Base-by-base conservation (phyloP, 2,888 invertebrate species). In the Spisula subtruncata region DNA sequence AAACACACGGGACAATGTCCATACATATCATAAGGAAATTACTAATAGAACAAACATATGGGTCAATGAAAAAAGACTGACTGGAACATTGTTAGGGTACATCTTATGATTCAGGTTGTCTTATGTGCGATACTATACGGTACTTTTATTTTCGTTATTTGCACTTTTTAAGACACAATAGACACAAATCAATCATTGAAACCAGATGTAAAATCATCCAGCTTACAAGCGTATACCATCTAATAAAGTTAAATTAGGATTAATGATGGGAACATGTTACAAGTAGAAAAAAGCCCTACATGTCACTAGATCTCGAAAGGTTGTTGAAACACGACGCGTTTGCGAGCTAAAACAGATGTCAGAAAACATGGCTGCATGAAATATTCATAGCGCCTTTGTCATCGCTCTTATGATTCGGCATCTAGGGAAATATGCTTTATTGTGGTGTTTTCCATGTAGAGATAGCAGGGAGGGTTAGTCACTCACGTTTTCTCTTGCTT, bases 311-410 rank as follows among this genome's bases (percentile, higher is more conserved):
- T 75, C 32, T 32, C n/a, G 35, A 32, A 75, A 35, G 10, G 32
- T 32, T 75, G 75, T 75, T 18, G 75, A 75, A 75, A 75, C 75
- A 75, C 14, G 35, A 75, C 32, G 35, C 32, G 75, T 35, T 75
- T 35, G 75, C 32, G 75, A 75, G 75, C 32, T n/a, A 80, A 85
- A 85, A 85, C 80, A 85, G 85, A 85, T 56, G 85, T 51, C 56
- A 79, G 85, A 80, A 85, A 81, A 80, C 51, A 32, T 25, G 54
- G 54, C 29, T 32, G 12, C n/a, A 85, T 85, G 54, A 80, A 85
- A 80, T 80, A 85, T 85, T 85, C 79, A 85, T 85, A 25, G 41
- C 79, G 56, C 56, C 46, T 51, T 79, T 85, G 79, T 79, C 35
- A 32, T 25, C 75, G 2, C 14, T 46, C 79, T 51, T 56, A 80